A percentile compares a stretch with the other conserved stretches of the same genome.
These are phyloP conservation scores for Ianthella basta DNA, from an alignment of 37 sponge, comb jelly and placozoan species.

Conservation along the genomic window DNA sequence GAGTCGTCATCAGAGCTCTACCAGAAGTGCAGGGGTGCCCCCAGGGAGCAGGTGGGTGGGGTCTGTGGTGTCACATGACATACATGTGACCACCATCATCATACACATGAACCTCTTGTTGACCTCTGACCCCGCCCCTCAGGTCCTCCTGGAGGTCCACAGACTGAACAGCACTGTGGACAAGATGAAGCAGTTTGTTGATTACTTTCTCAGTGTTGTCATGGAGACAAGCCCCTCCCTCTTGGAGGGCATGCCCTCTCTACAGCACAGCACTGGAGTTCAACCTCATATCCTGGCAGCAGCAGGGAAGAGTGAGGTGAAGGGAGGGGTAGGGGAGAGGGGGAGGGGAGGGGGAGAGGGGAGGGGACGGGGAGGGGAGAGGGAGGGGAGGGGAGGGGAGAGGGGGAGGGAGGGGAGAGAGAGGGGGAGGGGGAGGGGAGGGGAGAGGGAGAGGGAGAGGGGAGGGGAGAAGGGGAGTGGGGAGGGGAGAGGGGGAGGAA, in stretches of 20 bases:
- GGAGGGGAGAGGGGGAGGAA: no score
- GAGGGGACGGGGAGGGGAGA: no score
- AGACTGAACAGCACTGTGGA: conserved; percentile 24
- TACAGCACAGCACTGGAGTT: conserved; percentile 15
- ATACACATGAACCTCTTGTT: background rate
- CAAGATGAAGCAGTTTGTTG: conserved; percentile 25
- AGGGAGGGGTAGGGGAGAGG: no score
- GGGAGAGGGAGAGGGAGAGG: background rate
- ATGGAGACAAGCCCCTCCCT: background rate
- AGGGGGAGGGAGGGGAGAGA: no score
- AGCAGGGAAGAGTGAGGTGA: conserved; percentile 23
- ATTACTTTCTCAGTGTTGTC: background rate
- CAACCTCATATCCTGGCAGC: background rate
- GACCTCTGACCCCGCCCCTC: background rate
- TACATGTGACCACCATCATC: background rate
- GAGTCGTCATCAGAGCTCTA: background rate
- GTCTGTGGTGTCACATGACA: background rate
- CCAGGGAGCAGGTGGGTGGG: conserved; percentile 9
- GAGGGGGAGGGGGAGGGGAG: no score
- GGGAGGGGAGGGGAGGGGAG: no score
- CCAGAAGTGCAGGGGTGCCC: background rate
- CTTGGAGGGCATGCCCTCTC: conserved; percentile 4
- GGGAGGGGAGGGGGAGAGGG: no score
- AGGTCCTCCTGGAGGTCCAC: conserved; percentile 1
- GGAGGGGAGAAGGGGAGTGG: no score